Base-by-base conservation (phyloP, 2,888 invertebrate genomes). In the Hirudinaria manillensis region DNA sequence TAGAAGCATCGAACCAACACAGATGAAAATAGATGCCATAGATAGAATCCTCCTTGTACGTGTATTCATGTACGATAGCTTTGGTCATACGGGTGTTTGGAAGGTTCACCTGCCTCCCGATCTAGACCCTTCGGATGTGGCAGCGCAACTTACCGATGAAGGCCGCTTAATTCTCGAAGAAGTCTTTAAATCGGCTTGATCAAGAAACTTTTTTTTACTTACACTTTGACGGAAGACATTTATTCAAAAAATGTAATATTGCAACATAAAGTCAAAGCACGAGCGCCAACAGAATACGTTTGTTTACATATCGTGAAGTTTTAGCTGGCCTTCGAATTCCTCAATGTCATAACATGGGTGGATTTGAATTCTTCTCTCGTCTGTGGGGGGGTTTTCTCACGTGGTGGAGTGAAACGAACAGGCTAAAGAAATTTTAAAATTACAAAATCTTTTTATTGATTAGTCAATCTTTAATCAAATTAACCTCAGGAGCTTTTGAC, bases 331-430 rank as follows among this genome's bases (percentile, higher is more conserved):
- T 61, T 61, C 21, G 32, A 29, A 16, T 34, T 68, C 36, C 34
- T 29, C 29, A 68, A 19, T 6, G 68, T 68, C n/a, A 68, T 10
- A 34, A n/a, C 32, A 13, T 68, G 68, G n/a, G 68, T 68, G n/a
- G 68, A 68, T 68, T 68, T 68, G 27, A 34, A 68, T n/a, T 68
- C 68, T 68, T 68, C 68, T 6, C n/a, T 36, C 32, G 13, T 10
- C n/a, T 51, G 38, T 27, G 73, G 73, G 2, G 73, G 73, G 21
- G 73, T 6, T 38, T 65, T 61, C 38, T 73, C 73, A 21, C 73
- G 32, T 34, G 55, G 56, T 16, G 73, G 73, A n/a, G 73, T 73
- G 73, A 73, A 73, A 34, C 61, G 73, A n/a, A 61, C 65, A 19
- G 38, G 55, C 73, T 73, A 38, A 21, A 73, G 65, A 6, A 73